These are phyloP conservation scores for Phragmatobia fuliginosa DNA, from an alignment of 2,888 invertebrate genomes.

Conservation along the genomic window DNA sequence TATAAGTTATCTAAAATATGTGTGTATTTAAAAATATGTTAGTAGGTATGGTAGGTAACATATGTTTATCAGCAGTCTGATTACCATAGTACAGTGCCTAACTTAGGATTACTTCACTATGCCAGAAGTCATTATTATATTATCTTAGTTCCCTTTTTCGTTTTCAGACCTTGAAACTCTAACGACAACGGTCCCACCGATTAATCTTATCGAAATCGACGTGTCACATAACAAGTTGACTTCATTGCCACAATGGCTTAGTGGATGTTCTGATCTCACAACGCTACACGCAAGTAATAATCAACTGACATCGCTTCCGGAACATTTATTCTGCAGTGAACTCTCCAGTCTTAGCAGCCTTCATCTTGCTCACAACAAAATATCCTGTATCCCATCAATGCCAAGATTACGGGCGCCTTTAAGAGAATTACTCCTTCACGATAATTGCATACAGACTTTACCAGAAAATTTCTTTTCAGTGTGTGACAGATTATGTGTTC, in stretches of 20 bases:
- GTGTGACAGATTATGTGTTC: slow-evolving; percentile 87
- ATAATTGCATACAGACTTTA: slow-evolving; percentile 91
- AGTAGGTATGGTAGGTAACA: too few relatives aligned
- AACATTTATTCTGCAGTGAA: slow-evolving; percentile 91
- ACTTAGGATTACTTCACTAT: not conserved
- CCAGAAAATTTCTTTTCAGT: slow-evolving; percentile 92
- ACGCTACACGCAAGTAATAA: slow-evolving; percentile 93
- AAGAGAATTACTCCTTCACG: slow-evolving; percentile 91
- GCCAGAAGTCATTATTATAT: not conserved
- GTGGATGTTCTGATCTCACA: slow-evolving; percentile 90
- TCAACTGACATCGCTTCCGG: slow-evolving; percentile 89
- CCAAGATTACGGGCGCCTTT: slow-evolving; percentile 88
- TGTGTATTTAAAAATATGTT: too few relatives aligned
- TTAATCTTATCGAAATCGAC: slow-evolving; percentile 91
- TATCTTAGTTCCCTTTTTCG: not conserved
- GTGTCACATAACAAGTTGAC: slow-evolving; percentile 92
- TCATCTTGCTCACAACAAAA: slow-evolving; percentile 92
- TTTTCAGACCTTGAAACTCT: slow-evolving; percentile 91
- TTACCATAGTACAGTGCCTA: not conserved
- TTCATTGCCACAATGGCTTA: slow-evolving; percentile 92
- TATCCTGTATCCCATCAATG: slow-evolving; percentile 91
- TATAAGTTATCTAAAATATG: not conserved
- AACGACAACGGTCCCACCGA: slow-evolving; percentile 89
- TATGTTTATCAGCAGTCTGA: not conserved
- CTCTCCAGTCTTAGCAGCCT: slow-evolving; percentile 90